Base-by-base conservation (phyloP, 1,140 invertebrate genomes). In the Drosophila fuyamai region DNA sequence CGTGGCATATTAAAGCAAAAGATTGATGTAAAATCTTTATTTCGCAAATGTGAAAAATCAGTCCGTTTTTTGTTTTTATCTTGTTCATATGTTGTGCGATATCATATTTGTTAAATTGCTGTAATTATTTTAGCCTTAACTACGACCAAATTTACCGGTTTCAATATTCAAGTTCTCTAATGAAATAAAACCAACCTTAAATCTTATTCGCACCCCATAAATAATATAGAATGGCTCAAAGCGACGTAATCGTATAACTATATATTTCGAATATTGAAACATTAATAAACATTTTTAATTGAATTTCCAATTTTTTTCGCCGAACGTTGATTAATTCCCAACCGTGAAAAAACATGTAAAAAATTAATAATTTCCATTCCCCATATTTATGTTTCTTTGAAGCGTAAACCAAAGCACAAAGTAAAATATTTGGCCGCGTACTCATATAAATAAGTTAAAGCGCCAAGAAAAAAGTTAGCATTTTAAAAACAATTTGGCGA, bases 401-500 rank as follows among this genome's bases (percentile, higher is more conserved):
- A 88, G 75, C 79, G 81, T 66, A 72, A 88, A 79, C 43, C 66
- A 79, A 82, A 86, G 86, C 66, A 88, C 63, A 68, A 66, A 66
- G 79, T 68, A 61, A 71, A 86, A 79, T 71, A 88, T 79, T 68
- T 83, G 61, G 59, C 51, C 54, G 51, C 48, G 60, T 79, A 32
- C 41, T 41, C 60, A 67, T 68, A 82, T 79, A 86, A 79, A 86
- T 82, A 82, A 76, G 67, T 68, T 76, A 60, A 57, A 71, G 75
- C 51, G 55, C 18, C 38, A 68, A 67, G 57, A 74, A 57, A 56
- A 68, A 81, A 84, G 47, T 76, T 85, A 75, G 79, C 63, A 48
- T 76, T 83, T 89, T 66, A 83, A 83, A 76, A 86, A 86, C 79
- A 89, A 89, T 83, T 86, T 89, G 48, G 55, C 29, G 63, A 84